Percentiles rank a stretch among this genome's conserved stretches.
Conservation (phyloP, 2,888 invertebrate genomes). For the Parasteatoda lunata region DNA sequence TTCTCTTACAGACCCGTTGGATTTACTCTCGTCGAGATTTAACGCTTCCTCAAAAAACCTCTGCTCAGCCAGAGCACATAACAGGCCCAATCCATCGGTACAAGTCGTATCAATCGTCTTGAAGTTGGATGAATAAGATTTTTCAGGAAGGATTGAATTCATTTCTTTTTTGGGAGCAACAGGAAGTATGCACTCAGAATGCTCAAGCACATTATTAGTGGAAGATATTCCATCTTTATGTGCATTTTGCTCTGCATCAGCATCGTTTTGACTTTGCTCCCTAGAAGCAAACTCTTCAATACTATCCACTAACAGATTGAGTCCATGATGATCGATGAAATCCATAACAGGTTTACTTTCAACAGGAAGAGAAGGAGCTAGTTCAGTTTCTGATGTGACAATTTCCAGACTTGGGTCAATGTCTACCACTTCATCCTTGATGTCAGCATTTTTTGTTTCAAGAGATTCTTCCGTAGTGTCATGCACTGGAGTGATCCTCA, state of each 20-base stretch:
- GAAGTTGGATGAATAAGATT: constrained; percentile 39
- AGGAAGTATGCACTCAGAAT: not conserved
- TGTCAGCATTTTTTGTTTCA: constrained; percentile 4
- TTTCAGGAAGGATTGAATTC: not conserved
- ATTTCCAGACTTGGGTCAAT: constrained; percentile 60
- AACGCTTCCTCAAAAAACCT: constrained; percentile 83
- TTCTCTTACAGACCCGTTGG: constrained; percentile 14
- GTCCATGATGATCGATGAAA: constrained; percentile 76
- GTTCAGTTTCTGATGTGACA: constrained; percentile 56
- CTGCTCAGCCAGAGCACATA: constrained; percentile 90
- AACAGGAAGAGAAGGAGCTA: constrained; percentile 66
- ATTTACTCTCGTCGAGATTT: constrained; percentile 68
- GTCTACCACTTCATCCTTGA: constrained; percentile 42
- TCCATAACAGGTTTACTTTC: constrained; percentile 69
- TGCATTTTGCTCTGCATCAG: not conserved
- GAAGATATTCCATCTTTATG: too few relatives aligned
- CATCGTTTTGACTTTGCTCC: constrained; percentile 34
- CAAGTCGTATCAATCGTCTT: constrained; percentile 59
- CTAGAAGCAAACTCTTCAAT: constrained; percentile 81
- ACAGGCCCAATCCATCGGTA: constrained; percentile 78
- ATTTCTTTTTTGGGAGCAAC: not conserved
- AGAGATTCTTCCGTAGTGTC: not conserved
- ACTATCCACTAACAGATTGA: constrained; percentile 88
- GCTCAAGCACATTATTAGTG: not conserved
- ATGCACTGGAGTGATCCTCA: not conserved